Evolutionary conservation across 2,113 vertebrate genomes (phyloP), one percentile per base, ranked within the genome.

Genomic region (Delphinus delphis): DNA sequence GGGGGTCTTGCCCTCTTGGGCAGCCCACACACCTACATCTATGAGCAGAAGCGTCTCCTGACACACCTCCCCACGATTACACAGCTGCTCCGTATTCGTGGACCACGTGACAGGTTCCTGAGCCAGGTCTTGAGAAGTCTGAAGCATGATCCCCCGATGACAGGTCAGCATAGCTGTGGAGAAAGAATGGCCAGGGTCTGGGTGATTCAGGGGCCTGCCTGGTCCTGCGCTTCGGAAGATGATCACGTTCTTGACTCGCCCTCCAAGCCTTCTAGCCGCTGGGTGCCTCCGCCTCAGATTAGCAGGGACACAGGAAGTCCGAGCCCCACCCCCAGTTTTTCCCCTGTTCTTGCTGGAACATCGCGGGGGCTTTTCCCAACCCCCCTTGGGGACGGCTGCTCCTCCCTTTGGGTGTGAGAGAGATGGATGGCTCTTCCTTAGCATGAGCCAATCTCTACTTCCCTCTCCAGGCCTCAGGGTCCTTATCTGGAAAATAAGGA

Each of bases 1-100:
- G 12, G 63, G 4, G 8, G 41, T 25, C 28, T 6, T 0, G 10
- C 7, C 55, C 9, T 15, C 68, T 14, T 0, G 14, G 7, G 1
- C 33, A 44, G 71, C 38, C 28, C 25, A 96, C 92, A 0, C 4
- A 98, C 97, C 97, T 88, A 31, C 8, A 0, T 96, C 92, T 14
- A 97, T 11, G n/a, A 97, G 81, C 77, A 98, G 82, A 36, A 98
- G 92, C 0, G 95, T 98, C 92, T 98, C 97, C 85, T 97, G 96
- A 79, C 97, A 98, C 60, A 91, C 4, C 76, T 95, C 87, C 36
- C 28, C 53, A 17, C 8, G 3, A 0, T 18, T 3, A 23, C 97
- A 97, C 0, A 1, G 7, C 65, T 55, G 1, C 0, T 0, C 1
- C 0, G 0, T 0, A 1, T 0, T 0, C 3, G 26, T 0, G 0